Percentiles rank a stretch among this genome's conserved stretches.
These are phyloP conservation scores for Zapornia atra DNA, from an alignment of 2,113 vertebrate species.

Conservation along the genomic window DNA sequence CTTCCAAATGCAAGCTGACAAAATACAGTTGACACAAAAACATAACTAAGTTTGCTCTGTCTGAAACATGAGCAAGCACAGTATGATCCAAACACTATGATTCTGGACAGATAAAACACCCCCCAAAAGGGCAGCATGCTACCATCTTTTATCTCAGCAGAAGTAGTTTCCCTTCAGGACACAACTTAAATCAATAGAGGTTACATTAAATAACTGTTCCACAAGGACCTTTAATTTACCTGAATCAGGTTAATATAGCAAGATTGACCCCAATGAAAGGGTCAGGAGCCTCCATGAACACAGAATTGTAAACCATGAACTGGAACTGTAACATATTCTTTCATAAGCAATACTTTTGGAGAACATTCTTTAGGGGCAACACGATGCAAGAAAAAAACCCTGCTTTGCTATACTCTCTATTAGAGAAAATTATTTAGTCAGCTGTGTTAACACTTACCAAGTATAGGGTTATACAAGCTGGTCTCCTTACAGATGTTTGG, in stretches of 20 bases:
- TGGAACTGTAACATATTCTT: background rate
- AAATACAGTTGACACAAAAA: background rate
- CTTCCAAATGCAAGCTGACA: background rate
- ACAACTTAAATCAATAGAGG: background rate
- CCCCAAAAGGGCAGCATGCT: background rate
- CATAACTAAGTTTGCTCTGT: background rate
- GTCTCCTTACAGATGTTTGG: constrained; percentile 96
- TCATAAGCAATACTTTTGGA: background rate
- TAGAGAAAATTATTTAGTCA: background rate
- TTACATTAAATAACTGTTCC: background rate
- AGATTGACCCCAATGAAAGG: background rate
- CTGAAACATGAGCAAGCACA: background rate
- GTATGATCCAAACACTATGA: background rate
- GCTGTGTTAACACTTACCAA: constrained; percentile 82
- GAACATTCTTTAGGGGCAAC: background rate
- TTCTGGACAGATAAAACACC: background rate
- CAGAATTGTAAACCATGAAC: background rate
- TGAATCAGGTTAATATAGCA: background rate
- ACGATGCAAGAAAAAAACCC: background rate
- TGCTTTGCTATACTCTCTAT: background rate
- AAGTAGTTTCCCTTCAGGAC: background rate
- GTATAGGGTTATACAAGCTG: constrained; percentile 93
- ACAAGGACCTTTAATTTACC: background rate
- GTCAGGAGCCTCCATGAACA: background rate
- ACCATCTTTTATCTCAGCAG: background rate